Percentiles rank a stretch among this genome's conserved stretches.
Conservation (phyloP, 2,888 invertebrate species). For the Andricus curvator region DNA sequence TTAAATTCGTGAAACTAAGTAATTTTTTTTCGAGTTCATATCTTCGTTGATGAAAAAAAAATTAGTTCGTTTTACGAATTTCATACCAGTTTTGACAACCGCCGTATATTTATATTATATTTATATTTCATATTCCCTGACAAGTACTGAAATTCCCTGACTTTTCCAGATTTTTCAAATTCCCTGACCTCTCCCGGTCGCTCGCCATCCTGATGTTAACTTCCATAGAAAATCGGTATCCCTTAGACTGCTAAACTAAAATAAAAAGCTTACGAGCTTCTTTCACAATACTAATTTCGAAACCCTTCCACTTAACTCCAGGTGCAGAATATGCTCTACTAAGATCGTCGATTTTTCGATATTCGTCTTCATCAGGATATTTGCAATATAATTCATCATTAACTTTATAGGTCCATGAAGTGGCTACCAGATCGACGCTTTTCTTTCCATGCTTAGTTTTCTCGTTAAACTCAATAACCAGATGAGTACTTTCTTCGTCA, state of each 20-base stretch:
- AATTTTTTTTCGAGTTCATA: too few species aligned
- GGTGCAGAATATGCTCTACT: not conserved
- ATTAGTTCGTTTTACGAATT: too few species aligned
- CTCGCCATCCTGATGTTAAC: too few species aligned
- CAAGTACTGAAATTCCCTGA: too few species aligned
- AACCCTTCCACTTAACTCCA: not conserved
- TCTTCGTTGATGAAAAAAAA: too few species aligned
- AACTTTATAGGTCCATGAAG: not conserved
- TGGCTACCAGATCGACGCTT: not conserved
- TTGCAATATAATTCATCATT: not conserved
- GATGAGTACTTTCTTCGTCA: not conserved
- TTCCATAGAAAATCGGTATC: too few species aligned
- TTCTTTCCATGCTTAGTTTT: not conserved
- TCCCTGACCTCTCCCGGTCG: too few species aligned
- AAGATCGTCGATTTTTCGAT: not conserved
- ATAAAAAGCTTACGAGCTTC: not conserved
- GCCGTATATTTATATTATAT: too few species aligned
- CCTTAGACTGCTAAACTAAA: not conserved
- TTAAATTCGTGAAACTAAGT: too few species aligned
- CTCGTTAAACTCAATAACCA: not conserved
- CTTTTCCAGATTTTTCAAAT: too few species aligned
- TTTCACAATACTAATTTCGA: not conserved
- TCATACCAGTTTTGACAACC: too few species aligned
- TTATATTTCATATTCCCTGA: too few species aligned
- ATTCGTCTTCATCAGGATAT: not conserved